Base-by-base conservation (phyloP, 2,888 invertebrate species). In the Pantelozetes paolii region DNA sequence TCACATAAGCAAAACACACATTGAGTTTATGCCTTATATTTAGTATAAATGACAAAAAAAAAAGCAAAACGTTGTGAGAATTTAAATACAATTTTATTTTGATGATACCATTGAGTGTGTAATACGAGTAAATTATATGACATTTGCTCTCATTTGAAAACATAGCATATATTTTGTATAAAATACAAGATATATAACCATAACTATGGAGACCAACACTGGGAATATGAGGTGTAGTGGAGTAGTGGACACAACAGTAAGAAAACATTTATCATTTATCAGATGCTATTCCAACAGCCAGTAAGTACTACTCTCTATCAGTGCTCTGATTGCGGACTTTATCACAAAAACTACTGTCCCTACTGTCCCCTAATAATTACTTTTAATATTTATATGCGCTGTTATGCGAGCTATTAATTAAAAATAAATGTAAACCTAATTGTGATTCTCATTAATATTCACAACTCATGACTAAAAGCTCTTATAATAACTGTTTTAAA, bases 401-500 rank as follows among this genome's bases (percentile, higher is more conserved):
- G 20, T 57, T 9, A 57, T 57, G 11, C 6, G 57, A 57, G 28
- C 62, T 62, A 62, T 62, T 62, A 62, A 62, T 62, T 62, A 62
- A 62, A 62, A 62, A 57, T 20, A 57, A 54, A 62, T 62, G 30
- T 62, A 15, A 30, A 30, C 32, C 32, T 62, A 62, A 62, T 62
- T 30, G 62, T 30, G 62, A 62, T 30, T 30, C 62, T 62, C 62
- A 62, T 62, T 62, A 62, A 32, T 62, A 62, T 62, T 28, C 62
- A 30, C 15, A 62, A n/a, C 11, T 15, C 57, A 57, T 57, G 8
- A 28, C 57, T 57, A 23, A 26, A 28, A 57, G 26, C 54, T 5
- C 54, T 23, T 9, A 54, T 54, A 54, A 54, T 54, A 54, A 54
- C 54, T 54, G 26, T 54, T 54, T 54, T 23, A 54, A 54, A 54